Base-by-base conservation (phyloP, 2,113 vertebrate species). In the Hemiprocne comata region DNA sequence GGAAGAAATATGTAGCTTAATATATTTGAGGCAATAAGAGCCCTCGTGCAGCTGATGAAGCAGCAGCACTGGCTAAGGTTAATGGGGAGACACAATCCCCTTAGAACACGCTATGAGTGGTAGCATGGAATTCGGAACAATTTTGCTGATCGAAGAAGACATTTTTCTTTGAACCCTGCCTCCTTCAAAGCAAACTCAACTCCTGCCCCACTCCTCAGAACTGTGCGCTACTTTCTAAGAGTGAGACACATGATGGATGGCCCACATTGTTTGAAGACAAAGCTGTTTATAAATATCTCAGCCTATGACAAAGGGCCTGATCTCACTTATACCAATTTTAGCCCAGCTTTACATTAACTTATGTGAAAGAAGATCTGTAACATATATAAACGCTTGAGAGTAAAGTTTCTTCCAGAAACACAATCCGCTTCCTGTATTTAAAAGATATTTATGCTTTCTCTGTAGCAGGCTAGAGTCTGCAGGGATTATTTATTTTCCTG, bases 271-370 rank as follows among this genome's bases (percentile, higher is more conserved):
- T 86, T 92, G 76, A 94, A 90, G 93, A 96, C 90, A 96, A 92
- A 88, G 85, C 76, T 96, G 75, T 92, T 94, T 96, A 97, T 96
- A 96, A 95, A 97, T 95, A 93, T 57, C 85, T 64, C 91, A 80
- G 69, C 60, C 84, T 71, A 78, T 4, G 25, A 95, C 75, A 93
- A 95, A 90, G 60, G 51, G 38, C 58, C 48, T 84, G 72, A 95
- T 90, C 79, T 94, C 82, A 94, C 54, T 89, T 33, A 17, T 6
- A 85, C 89, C 67, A 81, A 18, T 80, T 96, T 92, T 92, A 95
- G 94, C 73, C 65, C 72, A 81, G 79, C 36, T 95, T 94, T 93
- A 91, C 53, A 72, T 78, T 75, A 81, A 74, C 66, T 67, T 75
- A 55, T 10, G 13, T 89, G 90, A 94, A 96, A 96, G 72, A 88